Base-by-base conservation (phyloP, 2,113 vertebrate species). In the Ciconia maguari region DNA sequence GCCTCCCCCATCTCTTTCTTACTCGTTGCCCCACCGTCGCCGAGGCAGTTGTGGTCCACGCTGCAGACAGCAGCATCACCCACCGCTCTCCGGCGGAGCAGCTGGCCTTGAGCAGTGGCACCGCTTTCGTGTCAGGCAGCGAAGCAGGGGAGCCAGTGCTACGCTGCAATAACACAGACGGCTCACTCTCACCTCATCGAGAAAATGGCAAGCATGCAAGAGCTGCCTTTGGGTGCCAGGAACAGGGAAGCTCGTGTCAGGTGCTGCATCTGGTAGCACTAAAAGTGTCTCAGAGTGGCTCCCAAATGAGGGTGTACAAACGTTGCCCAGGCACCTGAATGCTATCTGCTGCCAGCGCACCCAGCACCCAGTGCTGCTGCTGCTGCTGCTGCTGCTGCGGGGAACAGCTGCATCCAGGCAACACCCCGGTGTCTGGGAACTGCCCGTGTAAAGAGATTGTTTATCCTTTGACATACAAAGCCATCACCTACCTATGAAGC, bases 171-270 rank as follows among this genome's bases (percentile, higher is more conserved):
- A 36, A 60, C 32, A 55, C 2, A 3, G 32, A 18, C 1, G 1
- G 18, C 48, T 57, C 54, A 21, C 32, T 51, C 64, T n/a, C 76
- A 72, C 52, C 65, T 89, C 42, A 52, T 51, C 1, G 3, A 38
- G 36, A 57, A 86, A 51, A 62, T 4, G 42, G 46, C 42, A 66
- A 57, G 27, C 1, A 1, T 38, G 36, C 21, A 27, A 66, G 41
- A 58, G 20, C 42, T 55, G 27, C 27, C 41, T 72, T 32, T 41
- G 46, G 32, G 54, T 57, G 65, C 54, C 77, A 82, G 87, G 52
- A 74, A 82, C 0, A 2, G 25, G 48, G 52, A 41, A 61, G 11
- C 32, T 71, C 3, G 1, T 3, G 0, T 24, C 1, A 0, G 19
- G 41, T 61, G 46, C 38, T 72, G 51, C 41, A 34, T 70, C 64